These are phyloP conservation scores for Protodeltote pygarga DNA, from an alignment of 2,888 invertebrate genomes.

Conservation along the genomic window DNA sequence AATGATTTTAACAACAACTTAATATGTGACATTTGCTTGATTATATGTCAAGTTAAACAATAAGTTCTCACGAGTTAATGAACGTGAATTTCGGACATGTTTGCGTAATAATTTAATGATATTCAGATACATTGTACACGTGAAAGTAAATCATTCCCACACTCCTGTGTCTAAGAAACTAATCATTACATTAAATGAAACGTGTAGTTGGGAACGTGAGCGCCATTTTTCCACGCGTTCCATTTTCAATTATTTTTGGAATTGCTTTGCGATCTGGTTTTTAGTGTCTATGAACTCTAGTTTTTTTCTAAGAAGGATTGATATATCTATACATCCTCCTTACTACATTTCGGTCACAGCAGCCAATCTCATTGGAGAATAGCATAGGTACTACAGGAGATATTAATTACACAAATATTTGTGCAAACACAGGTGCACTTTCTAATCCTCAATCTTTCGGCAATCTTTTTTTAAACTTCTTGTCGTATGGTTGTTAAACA, in stretches of 20 bases:
- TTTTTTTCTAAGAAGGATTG: conserved; percentile 26
- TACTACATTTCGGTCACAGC: too few species aligned
- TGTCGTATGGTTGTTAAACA: too few species aligned
- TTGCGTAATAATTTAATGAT: conserved; percentile 75
- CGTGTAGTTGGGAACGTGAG: conserved; percentile 45
- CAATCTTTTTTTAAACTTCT: too few species aligned
- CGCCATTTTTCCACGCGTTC: conserved; percentile 45
- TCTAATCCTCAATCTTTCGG: too few species aligned
- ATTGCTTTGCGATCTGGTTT: conserved; percentile 36
- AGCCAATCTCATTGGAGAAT: too few species aligned
- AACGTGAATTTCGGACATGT: conserved; percentile 77
- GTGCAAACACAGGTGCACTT: too few species aligned
- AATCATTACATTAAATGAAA: conserved; percentile 60
- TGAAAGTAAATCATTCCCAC: conserved; percentile 74
- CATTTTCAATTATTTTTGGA: conserved; percentile 43
- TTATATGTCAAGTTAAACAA: conserved; percentile 76
- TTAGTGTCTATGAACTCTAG: conserved; percentile 17
- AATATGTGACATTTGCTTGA: conserved; percentile 44
- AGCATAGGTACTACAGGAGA: too few species aligned
- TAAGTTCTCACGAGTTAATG: conserved; percentile 80
- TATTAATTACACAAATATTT: too few species aligned
- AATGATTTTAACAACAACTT: conserved; percentile 36
- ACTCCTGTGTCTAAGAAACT: conserved; percentile 46
- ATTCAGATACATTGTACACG: conserved; percentile 72
- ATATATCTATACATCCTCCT: too few species aligned